Evolutionary conservation across 1,140 invertebrate genomes (phyloP), one percentile per base, ranked within the genome.

Genomic region (Penaeus indicus): DNA sequence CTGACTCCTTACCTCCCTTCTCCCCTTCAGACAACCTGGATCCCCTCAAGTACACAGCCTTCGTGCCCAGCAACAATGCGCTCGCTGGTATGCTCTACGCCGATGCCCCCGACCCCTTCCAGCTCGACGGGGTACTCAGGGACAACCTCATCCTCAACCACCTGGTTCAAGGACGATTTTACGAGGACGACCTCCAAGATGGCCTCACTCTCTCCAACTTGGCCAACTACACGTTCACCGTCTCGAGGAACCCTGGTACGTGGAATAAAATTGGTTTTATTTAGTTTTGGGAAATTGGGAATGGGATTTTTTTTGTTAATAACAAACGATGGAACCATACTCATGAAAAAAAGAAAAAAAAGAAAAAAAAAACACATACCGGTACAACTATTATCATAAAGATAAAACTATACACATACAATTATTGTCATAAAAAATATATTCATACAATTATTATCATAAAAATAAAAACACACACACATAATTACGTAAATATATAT

Each of bases 11-110:
- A 11, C 69, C 11, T 82, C 18, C 18, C 11, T 79, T 75, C 80
- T 22, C 67, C 25, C n/a, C 47, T 32, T 32, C 89, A 90, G 89
- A 90, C 27, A 86, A 90, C 64, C 85, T 86, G 27, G 87, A 88
- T 25, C 87, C 87, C 32, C 67, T 84, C 42, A 90, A 90, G 78
- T 95, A 95, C 92, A 95, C 95, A 1, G 95, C 95, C 91, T 95
- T 95, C 91, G 94, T 95, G 80, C 95, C 95, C 5, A 93, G 92
- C 18, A 94, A 95, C 92, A 92, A 92, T 10, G 94, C 94, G n/a
- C 95, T 95, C 89, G 93, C 94, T 90, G 92, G 93, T 84, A 90
- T 94, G 27, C 94, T 94, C 47, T 93, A 94, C 47, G 94, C 94
- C 86, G 92, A 93, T 87, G 93, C 94, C 88, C 93, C 94, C 5